Percentiles rank a stretch among this genome's conserved stretches.
Conservation (phyloP, 1,140 invertebrate genomes). For the Leptonema lineaticorne region DNA sequence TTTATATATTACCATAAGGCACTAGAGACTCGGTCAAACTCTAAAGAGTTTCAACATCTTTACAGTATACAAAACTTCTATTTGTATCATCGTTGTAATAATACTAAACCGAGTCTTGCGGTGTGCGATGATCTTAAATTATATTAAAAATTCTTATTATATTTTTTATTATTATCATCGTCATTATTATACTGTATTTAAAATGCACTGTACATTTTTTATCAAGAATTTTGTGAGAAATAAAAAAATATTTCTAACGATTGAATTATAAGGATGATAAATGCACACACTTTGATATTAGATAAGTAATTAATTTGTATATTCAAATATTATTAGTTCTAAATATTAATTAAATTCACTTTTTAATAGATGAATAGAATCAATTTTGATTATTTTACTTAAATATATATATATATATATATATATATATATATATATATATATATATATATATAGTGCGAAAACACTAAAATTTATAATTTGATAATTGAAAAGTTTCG, state of each 20-base stretch:
- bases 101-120: no score
- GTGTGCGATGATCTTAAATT: no score
- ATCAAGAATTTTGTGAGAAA: no score
- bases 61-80: no score
- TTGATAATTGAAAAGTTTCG: constrained; percentile 7
- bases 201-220: constrained; percentile 6
- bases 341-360: constrained; percentile 1
- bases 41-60: no score
- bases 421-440: no score
- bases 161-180: background rate
- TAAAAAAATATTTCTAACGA: background rate
- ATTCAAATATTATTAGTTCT: constrained; percentile 17
- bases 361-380: background rate
- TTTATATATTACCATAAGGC: no score
- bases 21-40: no score
- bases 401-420: no score
- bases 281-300: constrained; percentile 15
- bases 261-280: background rate
- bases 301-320: constrained; percentile 20
- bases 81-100: no score
- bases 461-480: constrained; percentile 13
- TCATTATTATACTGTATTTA: background rate
- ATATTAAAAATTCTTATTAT: no score
- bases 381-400: constrained; percentile 2
- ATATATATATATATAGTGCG: background rate